phyloP scores from a whole-genome alignment of 2,888 invertebrate genomes.

The Drosophila mayaguana region DNA sequence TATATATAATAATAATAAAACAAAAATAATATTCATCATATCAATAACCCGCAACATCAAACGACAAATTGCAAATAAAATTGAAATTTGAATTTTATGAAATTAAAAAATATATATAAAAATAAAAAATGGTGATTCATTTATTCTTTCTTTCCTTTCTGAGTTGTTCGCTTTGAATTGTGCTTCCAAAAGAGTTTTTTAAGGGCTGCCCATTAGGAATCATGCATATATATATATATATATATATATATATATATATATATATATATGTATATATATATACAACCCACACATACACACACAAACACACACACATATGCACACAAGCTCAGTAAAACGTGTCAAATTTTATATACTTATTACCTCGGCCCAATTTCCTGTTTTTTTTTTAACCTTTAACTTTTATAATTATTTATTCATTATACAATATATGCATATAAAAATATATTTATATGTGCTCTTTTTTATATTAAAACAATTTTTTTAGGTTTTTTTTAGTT shows the following conservation, averaged over 20 bases:
- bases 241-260: slow-evolving; percentile 5
- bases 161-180: slow-evolving; percentile 78
- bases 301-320: slow-evolving; percentile 19
- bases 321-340: slow-evolving; percentile 15
- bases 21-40: slow-evolving; percentile 33
- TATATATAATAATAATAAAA: slow-evolving; percentile 16
- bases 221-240: slow-evolving; percentile 33
- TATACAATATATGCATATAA: slow-evolving; percentile 12
- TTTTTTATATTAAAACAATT: slow-evolving; percentile 17
- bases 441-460: slow-evolving; percentile 25
- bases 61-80: slow-evolving; percentile 56
- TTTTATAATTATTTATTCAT: slow-evolving; percentile 50
- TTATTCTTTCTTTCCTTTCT: slow-evolving; percentile 64
- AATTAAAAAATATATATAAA: slow-evolving; percentile 31
- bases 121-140: slow-evolving; percentile 64
- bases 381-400: slow-evolving; percentile 59
- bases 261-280: slow-evolving; percentile 7
- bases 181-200: slow-evolving; percentile 82
- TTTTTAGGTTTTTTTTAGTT: slow-evolving; percentile 32
- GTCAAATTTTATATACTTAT: slow-evolving; percentile 71
- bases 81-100: slow-evolving; percentile 69
- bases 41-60: slow-evolving; percentile 49
- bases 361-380: slow-evolving; percentile 84
- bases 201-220: slow-evolving; percentile 66
- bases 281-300: slow-evolving; percentile 12